These are phyloP conservation scores for Temnothorax nylanderi DNA, from an alignment of 1,140 invertebrate genomes.

Conservation along the genomic window DNA sequence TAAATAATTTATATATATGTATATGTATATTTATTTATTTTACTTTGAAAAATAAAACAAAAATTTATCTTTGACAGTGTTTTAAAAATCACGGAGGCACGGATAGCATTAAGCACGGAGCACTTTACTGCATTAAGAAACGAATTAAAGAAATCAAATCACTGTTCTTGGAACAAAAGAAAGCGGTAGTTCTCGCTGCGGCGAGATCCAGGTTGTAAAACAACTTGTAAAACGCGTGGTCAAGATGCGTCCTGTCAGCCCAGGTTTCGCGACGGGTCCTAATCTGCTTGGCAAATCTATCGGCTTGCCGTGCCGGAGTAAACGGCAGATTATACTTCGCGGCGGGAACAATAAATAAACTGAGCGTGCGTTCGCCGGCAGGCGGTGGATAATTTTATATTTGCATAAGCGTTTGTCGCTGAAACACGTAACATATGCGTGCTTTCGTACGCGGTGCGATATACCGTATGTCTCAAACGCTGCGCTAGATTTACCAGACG, in stretches of 20 bases:
- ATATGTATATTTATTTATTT: background rate
- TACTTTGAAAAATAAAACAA: background rate
- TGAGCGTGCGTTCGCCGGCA: slow-evolving; percentile 23
- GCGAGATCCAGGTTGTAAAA: slow-evolving; percentile 82
- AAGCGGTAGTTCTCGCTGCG: slow-evolving; percentile 63
- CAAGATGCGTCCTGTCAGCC: slow-evolving; percentile 71
- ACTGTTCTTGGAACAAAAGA: slow-evolving; percentile 58
- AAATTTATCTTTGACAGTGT: slow-evolving; percentile 1
- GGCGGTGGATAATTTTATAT: slow-evolving; percentile 62
- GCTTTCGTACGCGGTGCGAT: background rate
- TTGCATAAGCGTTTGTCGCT: slow-evolving; percentile 66
- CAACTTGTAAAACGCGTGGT: slow-evolving; percentile 84
- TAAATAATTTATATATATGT: too few species aligned
- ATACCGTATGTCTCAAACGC: background rate
- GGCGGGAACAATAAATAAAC: slow-evolving; percentile 69
- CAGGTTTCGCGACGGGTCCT: slow-evolving; percentile 66
- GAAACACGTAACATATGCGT: slow-evolving; percentile 14
- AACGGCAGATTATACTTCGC: slow-evolving; percentile 61
- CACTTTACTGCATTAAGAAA: slow-evolving; percentile 1
- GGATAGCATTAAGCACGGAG: too few species aligned
- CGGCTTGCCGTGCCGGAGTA: slow-evolving; percentile 47
- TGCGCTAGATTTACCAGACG: slow-evolving; percentile 34
- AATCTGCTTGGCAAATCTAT: slow-evolving; percentile 80
- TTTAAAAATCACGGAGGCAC: background rate
- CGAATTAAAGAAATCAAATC: slow-evolving; percentile 46